A percentile compares a stretch with the other conserved stretches of the same genome.
phyloP scores from a whole-genome alignment of 2,888 invertebrate species.

The Antheraea assamensis region DNA sequence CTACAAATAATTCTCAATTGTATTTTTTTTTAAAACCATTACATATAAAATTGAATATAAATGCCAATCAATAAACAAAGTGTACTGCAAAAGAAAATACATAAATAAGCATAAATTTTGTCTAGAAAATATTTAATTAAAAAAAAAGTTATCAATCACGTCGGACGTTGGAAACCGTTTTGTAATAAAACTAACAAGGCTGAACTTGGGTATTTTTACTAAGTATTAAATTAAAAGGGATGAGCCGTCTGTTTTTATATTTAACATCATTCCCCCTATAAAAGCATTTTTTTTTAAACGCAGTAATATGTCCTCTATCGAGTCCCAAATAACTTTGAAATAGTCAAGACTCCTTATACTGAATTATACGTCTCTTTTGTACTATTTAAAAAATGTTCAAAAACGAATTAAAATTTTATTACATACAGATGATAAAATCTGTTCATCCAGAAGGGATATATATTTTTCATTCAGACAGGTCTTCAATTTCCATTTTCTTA shows the following conservation, averaged over 20 bases:
- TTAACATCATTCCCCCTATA: not conserved
- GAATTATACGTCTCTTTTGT: not conserved
- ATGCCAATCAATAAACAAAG: conserved; percentile 4
- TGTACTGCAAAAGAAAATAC: not conserved
- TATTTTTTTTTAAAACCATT: not conserved
- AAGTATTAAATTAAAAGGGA: not conserved
- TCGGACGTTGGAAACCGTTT: not conserved
- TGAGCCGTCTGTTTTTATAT: not conserved
- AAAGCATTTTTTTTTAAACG: not conserved
- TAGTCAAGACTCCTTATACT: not conserved
- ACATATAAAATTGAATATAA: not conserved
- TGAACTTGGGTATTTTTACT: not conserved
- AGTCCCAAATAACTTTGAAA: not conserved
- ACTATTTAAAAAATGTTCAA: too few relatives aligned
- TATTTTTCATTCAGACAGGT: too few relatives aligned
- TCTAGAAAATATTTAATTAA: not conserved
- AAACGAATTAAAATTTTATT: too few relatives aligned
- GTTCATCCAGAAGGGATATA: too few relatives aligned
- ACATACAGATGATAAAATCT: too few relatives aligned
- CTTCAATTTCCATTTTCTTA: too few relatives aligned
- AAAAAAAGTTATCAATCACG: not conserved
- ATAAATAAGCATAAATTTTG: not conserved
- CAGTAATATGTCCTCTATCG: not conserved
- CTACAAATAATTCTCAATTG: not conserved
- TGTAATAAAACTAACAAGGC: not conserved